Evolutionary conservation across 2,888 invertebrate species (phyloP), one percentile per base, ranked within the genome.

Genomic region (Morinoia aosen): DNA sequence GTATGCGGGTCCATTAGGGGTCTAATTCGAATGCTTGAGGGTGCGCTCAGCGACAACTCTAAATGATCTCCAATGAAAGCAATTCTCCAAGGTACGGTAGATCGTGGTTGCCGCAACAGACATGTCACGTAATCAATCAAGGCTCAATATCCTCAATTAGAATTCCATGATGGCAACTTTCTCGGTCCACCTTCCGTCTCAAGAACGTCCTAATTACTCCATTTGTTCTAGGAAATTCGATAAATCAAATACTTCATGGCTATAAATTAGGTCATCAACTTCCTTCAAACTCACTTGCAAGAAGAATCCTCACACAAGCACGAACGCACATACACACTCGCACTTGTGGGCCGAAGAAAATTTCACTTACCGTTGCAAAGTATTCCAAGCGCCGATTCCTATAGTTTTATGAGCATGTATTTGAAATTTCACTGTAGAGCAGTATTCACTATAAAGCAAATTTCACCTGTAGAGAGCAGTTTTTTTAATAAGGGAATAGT

Each of bases 211-310:
- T 93, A 93, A 57, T 93, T 56, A 93, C 93, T 57, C 57, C 58
- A 93, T 90, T 48, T 90, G 90, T 40, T 48, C 90, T 16, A 40
- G 40, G 40, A 57, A 56, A 93, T 93, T 33, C 93, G 25, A 93
- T 93, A 58, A 93, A 93, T 93, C 93, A 93, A 93, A 93, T 93
- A 48, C 93, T 93, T 93, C 57, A 57, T 11, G 93, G 57, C 93
- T 48, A 57, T 93, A 93, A 93, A 93, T 93, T 57, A 33, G 57
- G 48, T 14, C 93, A 39, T 93, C 57, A 56, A 93, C 93, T 57
- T 57, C 93, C 93, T 33, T 33, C 56, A 48, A 90, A 90, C 39
- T 10, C 40, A 90, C 90, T 90, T 76, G 25, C 25, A 76, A 10
- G 76, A 76, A 76, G 33, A 33, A 76, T 76, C 33, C 33, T 76